Conservation (phyloP, 2,888 invertebrate species). For the Meliscaeva auricollis region DNA sequence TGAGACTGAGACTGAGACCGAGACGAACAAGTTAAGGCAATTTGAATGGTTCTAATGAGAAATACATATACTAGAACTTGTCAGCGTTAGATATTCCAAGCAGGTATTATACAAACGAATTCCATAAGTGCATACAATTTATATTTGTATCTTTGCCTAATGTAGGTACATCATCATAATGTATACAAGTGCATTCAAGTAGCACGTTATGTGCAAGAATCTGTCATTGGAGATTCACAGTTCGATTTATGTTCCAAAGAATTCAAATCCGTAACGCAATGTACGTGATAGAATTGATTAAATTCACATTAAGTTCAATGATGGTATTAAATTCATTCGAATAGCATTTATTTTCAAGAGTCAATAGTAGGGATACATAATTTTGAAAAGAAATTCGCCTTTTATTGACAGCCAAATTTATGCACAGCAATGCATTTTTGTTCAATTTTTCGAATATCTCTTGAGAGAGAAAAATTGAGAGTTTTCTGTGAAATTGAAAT, state of each 20-base stretch:
- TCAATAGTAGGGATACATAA: no score
- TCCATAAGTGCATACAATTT: background rate
- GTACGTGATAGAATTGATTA: constrained; percentile 26
- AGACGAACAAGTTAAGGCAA: constrained; percentile 17
- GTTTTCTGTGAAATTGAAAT: no score
- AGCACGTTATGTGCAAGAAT: constrained; percentile 8
- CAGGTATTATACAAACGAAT: constrained; percentile 31
- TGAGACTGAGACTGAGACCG: no score
- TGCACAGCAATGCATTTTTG: no score
- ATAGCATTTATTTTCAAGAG: no score
- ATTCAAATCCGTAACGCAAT: constrained; percentile 37
- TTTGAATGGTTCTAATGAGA: constrained; percentile 47
- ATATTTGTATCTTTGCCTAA: background rate
- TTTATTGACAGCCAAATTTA: no score
- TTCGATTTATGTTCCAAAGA: constrained; percentile 31
- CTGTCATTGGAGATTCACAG: constrained; percentile 14
- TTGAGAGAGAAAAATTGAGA: no score
- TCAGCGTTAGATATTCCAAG: constrained; percentile 39
- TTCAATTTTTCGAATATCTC: no score
- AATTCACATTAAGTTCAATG: background rate
- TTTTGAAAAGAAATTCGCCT: no score
- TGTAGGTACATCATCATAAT: background rate
- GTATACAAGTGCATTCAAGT: constrained; percentile 22
- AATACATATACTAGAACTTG: constrained; percentile 17
- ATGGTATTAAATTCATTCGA: no score